Base-by-base conservation (phyloP, 1,140 invertebrate genomes). In the Cotesia vestalis region DNA sequence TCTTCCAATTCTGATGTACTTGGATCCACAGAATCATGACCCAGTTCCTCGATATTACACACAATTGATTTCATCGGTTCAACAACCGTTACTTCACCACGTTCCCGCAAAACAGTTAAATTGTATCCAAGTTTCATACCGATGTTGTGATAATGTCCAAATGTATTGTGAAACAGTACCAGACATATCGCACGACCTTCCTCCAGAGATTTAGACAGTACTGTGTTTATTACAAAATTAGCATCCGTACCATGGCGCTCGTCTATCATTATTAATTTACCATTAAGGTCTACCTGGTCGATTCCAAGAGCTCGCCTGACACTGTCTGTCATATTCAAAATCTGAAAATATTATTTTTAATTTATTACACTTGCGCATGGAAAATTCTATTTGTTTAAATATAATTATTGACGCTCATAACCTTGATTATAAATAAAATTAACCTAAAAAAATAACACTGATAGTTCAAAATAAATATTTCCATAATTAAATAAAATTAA, bases 91-190 rank as follows among this genome's bases (percentile, higher is more conserved):
- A 92, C 79, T 11, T 86, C 81, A 1, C 85, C 88, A 66, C 88
- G 83, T 14, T 90, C 88, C 67, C 89, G 81, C 75, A 90, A 81
- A 68, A 88, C 87, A 40, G 88, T 86, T 34, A 93, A 83, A 81
- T 93, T 92, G 77, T 92, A 92, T 35, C 92, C 92, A 77, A 93
- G 85, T 78, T 91, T 91, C 79, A 91, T 89, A n/a, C 91, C 91
- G 66, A 93, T 87, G 83, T 90, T 91, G 64, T 92, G 90, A 77
- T 93, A 94, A 79, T 94, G 92, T 34, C 88, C 85, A 62, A 92
- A 86, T 4, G 90, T 90, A 75, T 93, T 92, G 76, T 94, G 92
- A 74, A 91, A 88, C 66, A 90, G 89, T 69, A 93, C 85, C 17
- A 94, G 83, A 78, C 91, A 87, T 0, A 91, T 84, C 63, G 87